A percentile compares a stretch with the other conserved stretches of the same genome.
phyloP scores from a whole-genome alignment of 2,797 vertebrate species.

The Semaprochilodus insignis region DNA sequence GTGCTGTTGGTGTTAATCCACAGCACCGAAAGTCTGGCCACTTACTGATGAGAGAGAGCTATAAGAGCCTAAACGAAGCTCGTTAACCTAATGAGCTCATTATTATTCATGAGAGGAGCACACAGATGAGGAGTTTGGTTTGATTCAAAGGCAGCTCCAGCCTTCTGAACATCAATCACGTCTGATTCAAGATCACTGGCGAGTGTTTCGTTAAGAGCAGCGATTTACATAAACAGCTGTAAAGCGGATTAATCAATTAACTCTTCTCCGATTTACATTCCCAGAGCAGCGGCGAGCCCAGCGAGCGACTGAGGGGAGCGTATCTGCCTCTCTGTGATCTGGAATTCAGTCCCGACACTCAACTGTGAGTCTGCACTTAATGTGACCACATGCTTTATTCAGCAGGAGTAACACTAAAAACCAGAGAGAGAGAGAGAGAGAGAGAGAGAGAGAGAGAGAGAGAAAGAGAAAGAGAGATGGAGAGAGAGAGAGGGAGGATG shows the following conservation, averaged over 20 bases:
- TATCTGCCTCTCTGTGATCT: too few species aligned
- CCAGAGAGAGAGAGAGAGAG: too few species aligned
- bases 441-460: background rate
- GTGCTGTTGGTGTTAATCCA: background rate
- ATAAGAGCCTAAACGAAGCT: constrained; percentile 24
- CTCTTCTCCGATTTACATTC: background rate
- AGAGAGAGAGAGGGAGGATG: background rate
- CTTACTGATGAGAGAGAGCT: constrained; percentile 21
- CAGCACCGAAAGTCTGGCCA: background rate
- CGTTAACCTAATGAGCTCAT: constrained; percentile 25
- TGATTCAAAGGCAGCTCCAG: constrained; percentile 28
- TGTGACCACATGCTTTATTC: too few species aligned
- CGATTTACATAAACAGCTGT: background rate
- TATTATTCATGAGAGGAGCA: constrained; percentile 38
- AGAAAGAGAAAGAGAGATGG: background rate
- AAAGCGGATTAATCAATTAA: background rate
- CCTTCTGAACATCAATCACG: constrained; percentile 2
- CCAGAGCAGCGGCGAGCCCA: too few species aligned
- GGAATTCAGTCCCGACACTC: too few species aligned
- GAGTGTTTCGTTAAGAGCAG: constrained; percentile 4
- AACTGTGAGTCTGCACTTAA: too few species aligned
- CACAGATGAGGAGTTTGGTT: constrained; percentile 25
- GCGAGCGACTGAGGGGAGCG: too few species aligned
- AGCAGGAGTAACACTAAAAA: too few species aligned
- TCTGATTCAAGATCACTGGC: background rate